Percentiles rank a stretch among this genome's conserved stretches.
Conservation (phyloP, 2,888 invertebrate species). For the Cataglyphis cursor region DNA sequence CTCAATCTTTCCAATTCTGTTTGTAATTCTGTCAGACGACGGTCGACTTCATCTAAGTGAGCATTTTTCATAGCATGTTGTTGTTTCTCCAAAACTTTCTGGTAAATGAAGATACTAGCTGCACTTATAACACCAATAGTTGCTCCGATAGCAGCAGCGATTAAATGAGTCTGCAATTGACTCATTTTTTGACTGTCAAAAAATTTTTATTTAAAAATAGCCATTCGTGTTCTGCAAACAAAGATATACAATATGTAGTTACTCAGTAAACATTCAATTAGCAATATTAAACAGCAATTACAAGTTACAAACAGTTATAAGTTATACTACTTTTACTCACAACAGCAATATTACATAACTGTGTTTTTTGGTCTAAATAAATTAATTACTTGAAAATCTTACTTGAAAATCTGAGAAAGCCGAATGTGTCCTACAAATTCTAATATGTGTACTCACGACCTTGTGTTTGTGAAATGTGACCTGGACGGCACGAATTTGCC, state of each 20-base stretch:
- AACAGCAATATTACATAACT: no score
- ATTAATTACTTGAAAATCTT: no score
- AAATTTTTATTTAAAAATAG: background rate
- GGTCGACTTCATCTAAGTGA: constrained; percentile 80
- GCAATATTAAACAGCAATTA: no score
- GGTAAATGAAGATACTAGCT: constrained; percentile 82
- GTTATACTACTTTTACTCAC: no score
- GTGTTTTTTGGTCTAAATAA: no score
- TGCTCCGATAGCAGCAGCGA: constrained; percentile 82
- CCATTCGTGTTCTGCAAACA: background rate
- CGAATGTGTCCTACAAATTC: background rate
- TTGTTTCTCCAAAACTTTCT: constrained; percentile 78
- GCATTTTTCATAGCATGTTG: constrained; percentile 74
- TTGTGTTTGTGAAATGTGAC: background rate
- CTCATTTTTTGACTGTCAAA: constrained; percentile 76
- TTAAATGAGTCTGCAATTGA: constrained; percentile 77
- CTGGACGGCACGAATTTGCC: constrained; percentile 34
- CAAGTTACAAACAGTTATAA: no score
- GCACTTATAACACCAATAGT: constrained; percentile 83
- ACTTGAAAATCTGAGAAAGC: no score
- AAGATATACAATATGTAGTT: background rate
- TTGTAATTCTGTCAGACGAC: constrained; percentile 79
- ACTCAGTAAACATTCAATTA: no score
- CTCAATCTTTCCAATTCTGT: constrained; percentile 80
- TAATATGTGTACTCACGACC: background rate